Evolutionary conservation across 2,797 vertebrate genomes (phyloP).

Genomic region (Myioborus melanocephalus): DNA sequence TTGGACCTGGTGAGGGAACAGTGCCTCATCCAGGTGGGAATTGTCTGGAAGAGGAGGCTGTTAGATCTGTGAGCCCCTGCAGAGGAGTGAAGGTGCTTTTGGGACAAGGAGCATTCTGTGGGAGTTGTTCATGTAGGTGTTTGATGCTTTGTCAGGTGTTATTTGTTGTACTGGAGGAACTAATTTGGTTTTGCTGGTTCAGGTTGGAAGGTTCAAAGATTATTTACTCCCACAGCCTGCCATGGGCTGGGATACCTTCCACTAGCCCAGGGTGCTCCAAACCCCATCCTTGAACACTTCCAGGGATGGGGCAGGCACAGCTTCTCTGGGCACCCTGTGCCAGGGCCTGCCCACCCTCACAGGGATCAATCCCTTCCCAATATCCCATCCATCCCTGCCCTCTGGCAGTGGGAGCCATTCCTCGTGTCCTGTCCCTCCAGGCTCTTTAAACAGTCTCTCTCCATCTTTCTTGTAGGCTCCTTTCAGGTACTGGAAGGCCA

Average conservation of each 20-base stretch:
- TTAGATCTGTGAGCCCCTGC: background rate
- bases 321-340: background rate
- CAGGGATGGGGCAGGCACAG: background rate
- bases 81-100: background rate
- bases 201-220: background rate
- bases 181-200: background rate
- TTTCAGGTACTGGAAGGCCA: background rate
- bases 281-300: background rate
- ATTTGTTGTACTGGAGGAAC: background rate
- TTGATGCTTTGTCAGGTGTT: background rate
- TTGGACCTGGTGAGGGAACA: background rate
- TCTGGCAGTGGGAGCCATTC: background rate
- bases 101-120: background rate
- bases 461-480: background rate
- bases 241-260: background rate
- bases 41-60: background rate
- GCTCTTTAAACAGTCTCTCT: background rate
- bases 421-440: background rate
- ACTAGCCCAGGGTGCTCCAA: background rate
- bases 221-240: background rate
- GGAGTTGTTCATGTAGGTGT: background rate
- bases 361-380: background rate
- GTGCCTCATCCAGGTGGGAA: background rate
- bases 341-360: background rate
- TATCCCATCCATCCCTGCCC: background rate